Evolutionary conservation across 1,140 invertebrate species (phyloP), one percentile per base, ranked within the genome.

Genomic region (Brachionus koreanus): DNA sequence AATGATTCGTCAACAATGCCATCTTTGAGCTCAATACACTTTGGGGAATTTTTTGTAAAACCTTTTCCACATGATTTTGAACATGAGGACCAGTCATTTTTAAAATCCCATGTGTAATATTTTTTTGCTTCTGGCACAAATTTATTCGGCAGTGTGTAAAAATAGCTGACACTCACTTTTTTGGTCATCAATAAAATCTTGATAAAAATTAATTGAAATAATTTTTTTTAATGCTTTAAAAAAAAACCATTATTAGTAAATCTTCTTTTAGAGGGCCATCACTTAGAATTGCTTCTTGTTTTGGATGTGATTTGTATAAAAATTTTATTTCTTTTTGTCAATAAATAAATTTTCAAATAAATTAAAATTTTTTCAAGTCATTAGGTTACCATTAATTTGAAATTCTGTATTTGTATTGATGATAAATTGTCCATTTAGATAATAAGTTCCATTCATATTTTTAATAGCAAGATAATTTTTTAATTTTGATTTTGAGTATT

Each of bases 401-500:
- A 42, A 79, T 19, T 79, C 49, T 35, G 33, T 39, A 25, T 42
- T 61, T 43, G 37, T 5, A 1, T 10, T 39, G 9, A 74, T 49
- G 7, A 0, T 35, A 49, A 74, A 74, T 46, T 74, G 16, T 6
- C 94, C 94, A 86, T 93, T 95, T 6, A 95, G 89, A 86, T 92
- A 94, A 85, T 93, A 94, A 83, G 92, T 91, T 0, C 91, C 91
- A 57, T 91, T 84, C 4, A 91, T 91, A 84, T 92, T 92, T 5
- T 91, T 91, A 39, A 95, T 91, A 10, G 93, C 92, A 76, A 95
- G 57, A 77, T 25, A 74, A 74, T 74, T 74, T 74, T 74, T 69
- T 0, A 37, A 13, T 23, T 77, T 57, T 35, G 35, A 52, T 39
- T 61, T 65, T 1, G 49, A 79, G 35, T 61, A 57, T 19, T 79